A percentile compares a stretch with the other conserved stretches of the same genome.
phyloP scores from a whole-genome alignment of 2,888 invertebrate species.

The Poecilus cupreus region DNA sequence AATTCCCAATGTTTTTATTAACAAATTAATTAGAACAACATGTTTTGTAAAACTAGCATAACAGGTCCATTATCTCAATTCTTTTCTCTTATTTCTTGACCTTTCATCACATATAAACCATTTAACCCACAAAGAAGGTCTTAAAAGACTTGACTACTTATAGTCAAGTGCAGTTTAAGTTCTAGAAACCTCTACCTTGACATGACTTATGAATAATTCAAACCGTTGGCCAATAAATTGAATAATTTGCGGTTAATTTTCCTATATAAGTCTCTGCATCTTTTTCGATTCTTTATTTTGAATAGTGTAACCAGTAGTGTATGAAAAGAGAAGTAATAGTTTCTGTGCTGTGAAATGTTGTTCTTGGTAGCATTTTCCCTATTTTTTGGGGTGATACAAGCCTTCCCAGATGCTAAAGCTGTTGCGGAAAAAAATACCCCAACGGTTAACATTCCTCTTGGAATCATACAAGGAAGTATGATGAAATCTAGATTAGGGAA shows the following conservation, averaged over 20 bases:
- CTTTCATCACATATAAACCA: neutral
- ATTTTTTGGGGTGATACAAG: conserved; percentile 5
- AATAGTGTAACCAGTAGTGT: neutral
- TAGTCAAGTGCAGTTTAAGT: too few species aligned
- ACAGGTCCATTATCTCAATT: too few species aligned
- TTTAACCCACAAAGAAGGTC: neutral
- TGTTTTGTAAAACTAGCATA: too few species aligned
- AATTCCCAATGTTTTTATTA: too few species aligned
- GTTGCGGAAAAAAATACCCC: conserved; percentile 63
- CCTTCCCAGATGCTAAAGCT: conserved; percentile 61
- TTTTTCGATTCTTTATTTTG: neutral
- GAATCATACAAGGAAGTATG: conserved; percentile 66
- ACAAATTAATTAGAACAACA: too few species aligned
- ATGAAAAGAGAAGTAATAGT: neutral
- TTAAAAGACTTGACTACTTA: too few species aligned
- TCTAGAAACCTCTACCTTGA: conserved; percentile 2
- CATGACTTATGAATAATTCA: conserved; percentile 1
- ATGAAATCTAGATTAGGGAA: conserved; percentile 66
- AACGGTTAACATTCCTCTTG: conserved; percentile 64
- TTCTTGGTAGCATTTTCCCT: conserved; percentile 53
- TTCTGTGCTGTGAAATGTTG: neutral
- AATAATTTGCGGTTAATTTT: neutral
- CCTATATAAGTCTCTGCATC: neutral
- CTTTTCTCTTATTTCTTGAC: neutral
- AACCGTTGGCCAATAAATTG: neutral